phyloP scores from a whole-genome alignment of 2,113 vertebrate species.

The Cnemophilus loriae region DNA sequence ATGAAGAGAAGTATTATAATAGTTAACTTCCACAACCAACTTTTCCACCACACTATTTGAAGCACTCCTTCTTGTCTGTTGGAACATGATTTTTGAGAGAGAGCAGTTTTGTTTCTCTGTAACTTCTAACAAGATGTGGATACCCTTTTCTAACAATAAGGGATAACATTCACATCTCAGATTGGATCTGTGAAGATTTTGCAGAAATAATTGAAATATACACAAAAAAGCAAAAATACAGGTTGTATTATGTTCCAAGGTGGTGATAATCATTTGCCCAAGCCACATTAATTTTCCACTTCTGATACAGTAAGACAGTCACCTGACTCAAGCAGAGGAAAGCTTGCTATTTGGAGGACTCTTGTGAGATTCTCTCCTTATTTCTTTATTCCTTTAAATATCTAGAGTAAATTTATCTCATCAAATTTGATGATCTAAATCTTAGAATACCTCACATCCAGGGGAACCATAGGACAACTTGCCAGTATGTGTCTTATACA shows the following conservation, averaged over 20 bases:
- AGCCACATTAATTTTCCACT: neutral
- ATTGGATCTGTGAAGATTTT: neutral
- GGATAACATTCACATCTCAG: neutral
- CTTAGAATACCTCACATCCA: neutral
- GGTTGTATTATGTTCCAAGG: neutral
- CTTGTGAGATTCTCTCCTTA: neutral
- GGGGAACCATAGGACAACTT: neutral
- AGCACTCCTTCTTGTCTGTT: neutral
- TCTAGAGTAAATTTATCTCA: neutral
- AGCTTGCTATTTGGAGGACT: neutral
- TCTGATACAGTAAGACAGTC: neutral
- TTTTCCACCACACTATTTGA: neutral
- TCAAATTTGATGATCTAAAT: neutral
- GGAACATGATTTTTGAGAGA: neutral
- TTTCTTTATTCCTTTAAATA: neutral
- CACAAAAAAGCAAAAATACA: neutral
- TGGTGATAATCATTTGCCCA: neutral
- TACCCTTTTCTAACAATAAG: neutral
- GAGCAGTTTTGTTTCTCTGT: neutral
- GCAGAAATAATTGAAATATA: neutral
- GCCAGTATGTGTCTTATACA: neutral
- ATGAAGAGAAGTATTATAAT: neutral
- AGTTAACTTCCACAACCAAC: neutral
- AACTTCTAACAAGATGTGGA: neutral
- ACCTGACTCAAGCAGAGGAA: neutral